phyloP scores from a whole-genome alignment of 1,140 invertebrate genomes.

The Caenorhabditis tropicalis region DNA sequence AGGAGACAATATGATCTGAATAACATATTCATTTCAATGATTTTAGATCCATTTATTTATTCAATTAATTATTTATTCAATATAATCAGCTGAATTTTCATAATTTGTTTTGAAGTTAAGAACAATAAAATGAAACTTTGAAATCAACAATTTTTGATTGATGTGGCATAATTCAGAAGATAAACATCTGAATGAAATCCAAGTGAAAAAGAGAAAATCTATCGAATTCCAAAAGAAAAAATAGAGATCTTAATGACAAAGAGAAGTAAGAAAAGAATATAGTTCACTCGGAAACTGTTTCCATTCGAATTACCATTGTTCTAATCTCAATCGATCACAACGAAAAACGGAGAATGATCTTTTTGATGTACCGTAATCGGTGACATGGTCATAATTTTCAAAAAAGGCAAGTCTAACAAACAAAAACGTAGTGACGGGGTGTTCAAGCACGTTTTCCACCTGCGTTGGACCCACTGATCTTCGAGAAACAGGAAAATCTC shows the following conservation, averaged over 20 bases:
- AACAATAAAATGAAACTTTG: too few relatives aligned
- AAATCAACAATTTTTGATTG: too few relatives aligned
- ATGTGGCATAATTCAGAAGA: too few relatives aligned
- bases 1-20: slow-evolving; percentile 37
- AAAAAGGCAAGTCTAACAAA: not conserved
- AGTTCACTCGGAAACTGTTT: not conserved
- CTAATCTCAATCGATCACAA: not conserved
- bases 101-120: too few relatives aligned
- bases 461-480: slow-evolving; percentile 9
- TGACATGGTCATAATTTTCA: not conserved
- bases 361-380: not conserved
- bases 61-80: not conserved
- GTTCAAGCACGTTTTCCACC: slow-evolving; percentile 34
- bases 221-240: not conserved
- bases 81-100: too few relatives aligned
- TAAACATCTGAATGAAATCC: not conserved
- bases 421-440: not conserved
- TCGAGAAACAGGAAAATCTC: slow-evolving; percentile 29
- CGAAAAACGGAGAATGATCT: not conserved
- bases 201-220: too few relatives aligned
- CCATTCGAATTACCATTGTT: not conserved
- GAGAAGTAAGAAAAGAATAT: not conserved
- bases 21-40: too few relatives aligned
- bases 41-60: not conserved
- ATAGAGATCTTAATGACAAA: not conserved